These are phyloP conservation scores for Galleria mellonella DNA, from an alignment of 1,140 invertebrate genomes.

Conservation along the genomic window DNA sequence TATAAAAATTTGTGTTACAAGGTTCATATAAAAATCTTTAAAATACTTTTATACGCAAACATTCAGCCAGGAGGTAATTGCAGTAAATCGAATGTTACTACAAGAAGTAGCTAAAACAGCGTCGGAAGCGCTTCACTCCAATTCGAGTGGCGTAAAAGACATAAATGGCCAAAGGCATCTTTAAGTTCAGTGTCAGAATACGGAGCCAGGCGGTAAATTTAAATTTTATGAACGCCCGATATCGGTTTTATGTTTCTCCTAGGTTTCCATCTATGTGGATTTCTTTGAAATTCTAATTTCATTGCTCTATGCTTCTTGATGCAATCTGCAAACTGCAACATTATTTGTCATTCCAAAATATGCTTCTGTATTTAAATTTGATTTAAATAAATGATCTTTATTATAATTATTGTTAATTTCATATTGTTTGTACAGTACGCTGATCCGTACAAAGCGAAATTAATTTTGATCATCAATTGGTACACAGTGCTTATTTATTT, in stretches of 20 bases:
- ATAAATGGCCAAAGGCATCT: no score
- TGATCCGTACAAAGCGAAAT: background rate
- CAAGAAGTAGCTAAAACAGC: no score
- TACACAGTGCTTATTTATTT: no score
- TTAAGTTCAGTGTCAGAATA: background rate
- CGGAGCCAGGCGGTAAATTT: slow-evolving; percentile 2
- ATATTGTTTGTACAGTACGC: background rate
- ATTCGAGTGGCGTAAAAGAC: no score
- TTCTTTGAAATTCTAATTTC: slow-evolving; percentile 3
- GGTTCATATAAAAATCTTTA: no score
- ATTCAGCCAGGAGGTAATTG: no score
- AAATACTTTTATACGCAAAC: no score
- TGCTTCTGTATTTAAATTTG: background rate
- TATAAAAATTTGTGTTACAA: no score
- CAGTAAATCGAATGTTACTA: no score
- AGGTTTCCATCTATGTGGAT: background rate
- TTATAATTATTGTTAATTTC: background rate
- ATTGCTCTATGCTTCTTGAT: background rate
- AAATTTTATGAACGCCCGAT: slow-evolving; percentile 3
- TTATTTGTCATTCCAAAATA: background rate
- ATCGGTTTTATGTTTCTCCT: slow-evolving; percentile 4
- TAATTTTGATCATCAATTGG: no score
- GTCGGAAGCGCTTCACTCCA: no score
- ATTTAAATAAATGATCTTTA: background rate
- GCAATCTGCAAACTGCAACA: background rate